Evolutionary conservation across 1,140 invertebrate species (phyloP).

Genomic region (Zaprionus inermis): DNA sequence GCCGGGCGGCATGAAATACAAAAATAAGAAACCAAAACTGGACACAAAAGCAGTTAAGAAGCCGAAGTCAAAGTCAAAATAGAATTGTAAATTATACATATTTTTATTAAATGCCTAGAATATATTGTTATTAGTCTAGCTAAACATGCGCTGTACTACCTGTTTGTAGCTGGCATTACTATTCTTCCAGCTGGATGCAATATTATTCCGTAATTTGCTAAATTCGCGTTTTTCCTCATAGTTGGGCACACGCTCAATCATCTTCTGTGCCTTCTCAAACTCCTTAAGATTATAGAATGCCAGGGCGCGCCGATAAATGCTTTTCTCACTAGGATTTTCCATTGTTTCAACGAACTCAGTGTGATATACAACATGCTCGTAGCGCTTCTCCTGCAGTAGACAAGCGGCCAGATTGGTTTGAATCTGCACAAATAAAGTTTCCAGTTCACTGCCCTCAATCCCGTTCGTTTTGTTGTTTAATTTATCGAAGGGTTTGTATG

Average conservation of each 20-base stretch:
- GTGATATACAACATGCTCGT: slow-evolving; percentile 79
- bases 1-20: slow-evolving; percentile 67
- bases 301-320: slow-evolving; percentile 74
- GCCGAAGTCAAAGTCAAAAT: slow-evolving; percentile 39
- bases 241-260: slow-evolving; percentile 65
- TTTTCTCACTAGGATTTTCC: slow-evolving; percentile 70
- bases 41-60: slow-evolving; percentile 34
- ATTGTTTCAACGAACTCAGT: slow-evolving; percentile 73
- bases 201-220: slow-evolving; percentile 62
- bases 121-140: slow-evolving; percentile 38
- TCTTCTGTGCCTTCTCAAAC: slow-evolving; percentile 71
- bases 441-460: slow-evolving; percentile 53
- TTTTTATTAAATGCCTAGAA: slow-evolving; percentile 22
- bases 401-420: slow-evolving; percentile 80
- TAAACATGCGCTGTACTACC: slow-evolving; percentile 83
- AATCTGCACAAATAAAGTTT: slow-evolving; percentile 69
- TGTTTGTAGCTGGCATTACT: slow-evolving; percentile 75
- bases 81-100: slow-evolving; percentile 38
- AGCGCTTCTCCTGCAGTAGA: slow-evolving; percentile 73
- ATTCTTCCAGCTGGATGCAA: slow-evolving; percentile 64
- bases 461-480: slow-evolving; percentile 57
- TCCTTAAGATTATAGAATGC: slow-evolving; percentile 75
- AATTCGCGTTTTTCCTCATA: slow-evolving; percentile 79
- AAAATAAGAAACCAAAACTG: slow-evolving; percentile 70
- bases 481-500: slow-evolving; percentile 75